A percentile compares a stretch with the other conserved stretches of the same genome.
Evolutionary conservation across 30 jellyfish, hydroid and myxozoan species (phyloP).

Genomic region (Chironex yamaguchii): DNA sequence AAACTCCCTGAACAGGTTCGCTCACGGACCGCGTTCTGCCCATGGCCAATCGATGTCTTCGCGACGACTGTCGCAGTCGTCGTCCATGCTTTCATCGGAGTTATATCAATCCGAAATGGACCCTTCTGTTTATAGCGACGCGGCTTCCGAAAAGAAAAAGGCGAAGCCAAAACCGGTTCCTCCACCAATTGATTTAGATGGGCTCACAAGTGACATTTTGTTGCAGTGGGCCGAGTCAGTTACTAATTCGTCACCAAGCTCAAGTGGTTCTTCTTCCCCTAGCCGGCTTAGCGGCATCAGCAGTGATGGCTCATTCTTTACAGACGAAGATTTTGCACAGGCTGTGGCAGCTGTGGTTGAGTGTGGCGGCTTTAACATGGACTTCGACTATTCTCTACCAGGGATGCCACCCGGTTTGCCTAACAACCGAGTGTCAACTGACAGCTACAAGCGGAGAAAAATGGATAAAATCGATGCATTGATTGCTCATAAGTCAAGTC

Average conservation of each 20-base stretch:
- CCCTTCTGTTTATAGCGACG: slow-evolving; percentile 97
- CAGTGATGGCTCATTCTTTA: slow-evolving; percentile 95
- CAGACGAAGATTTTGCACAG: slow-evolving; percentile 98
- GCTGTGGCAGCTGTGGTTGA: slow-evolving; percentile 99
- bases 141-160: slow-evolving; percentile 84
- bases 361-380: slow-evolving; percentile 97
- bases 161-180: slow-evolving; percentile 85
- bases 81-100: slow-evolving; percentile 99
- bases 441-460: slow-evolving; percentile 60
- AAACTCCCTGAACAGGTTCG: slow-evolving; percentile 83
- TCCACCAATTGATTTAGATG: slow-evolving; percentile 96
- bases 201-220: slow-evolving; percentile 95
- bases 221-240: slow-evolving; percentile 99
- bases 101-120: slow-evolving; percentile 98
- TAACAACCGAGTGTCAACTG: slow-evolving; percentile 56
- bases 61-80: slow-evolving; percentile 95
- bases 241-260: slow-evolving; percentile 97
- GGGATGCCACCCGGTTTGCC: slow-evolving; percentile 85
- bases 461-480: slow-evolving; percentile 96
- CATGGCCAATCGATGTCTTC: slow-evolving; percentile 88
- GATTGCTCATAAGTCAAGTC: slow-evolving; percentile 83
- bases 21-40: slow-evolving; percentile 84
- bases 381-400: slow-evolving; percentile 88
- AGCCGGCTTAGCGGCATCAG: slow-evolving; percentile 93
- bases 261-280: slow-evolving; percentile 99